Evolutionary conservation across 2,888 invertebrate species (phyloP).

Genomic region (Listrodromus nycthemerus): DNA sequence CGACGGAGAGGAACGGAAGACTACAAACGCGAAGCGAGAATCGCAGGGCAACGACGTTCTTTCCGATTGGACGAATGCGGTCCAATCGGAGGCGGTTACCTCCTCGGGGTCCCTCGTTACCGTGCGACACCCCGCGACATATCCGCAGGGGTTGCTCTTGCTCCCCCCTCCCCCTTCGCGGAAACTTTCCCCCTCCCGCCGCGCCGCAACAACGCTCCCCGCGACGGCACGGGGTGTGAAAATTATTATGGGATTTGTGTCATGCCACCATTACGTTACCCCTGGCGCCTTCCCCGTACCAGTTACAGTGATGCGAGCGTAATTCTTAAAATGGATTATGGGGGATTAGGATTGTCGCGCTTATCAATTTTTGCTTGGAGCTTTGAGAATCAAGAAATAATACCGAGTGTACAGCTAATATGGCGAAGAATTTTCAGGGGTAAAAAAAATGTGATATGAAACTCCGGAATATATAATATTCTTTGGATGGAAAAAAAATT

Average conservation of each 20-base stretch:
- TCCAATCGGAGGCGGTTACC: slow-evolving; percentile 59
- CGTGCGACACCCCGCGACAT: slow-evolving; percentile 56
- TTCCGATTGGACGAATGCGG: slow-evolving; percentile 53
- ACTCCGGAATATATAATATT: background rate
- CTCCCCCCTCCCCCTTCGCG: background rate
- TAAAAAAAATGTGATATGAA: background rate
- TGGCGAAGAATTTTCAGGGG: background rate
- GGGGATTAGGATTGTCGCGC: slow-evolving; percentile 23
- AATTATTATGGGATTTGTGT: slow-evolving; percentile 51
- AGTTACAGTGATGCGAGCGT: slow-evolving; percentile 20
- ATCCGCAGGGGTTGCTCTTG: slow-evolving; percentile 49
- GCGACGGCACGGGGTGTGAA: slow-evolving; percentile 36
- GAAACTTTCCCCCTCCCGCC: background rate
- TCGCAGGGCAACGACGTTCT: slow-evolving; percentile 37
- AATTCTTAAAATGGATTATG: slow-evolving; percentile 35
- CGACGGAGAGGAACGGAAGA: slow-evolving; percentile 16
- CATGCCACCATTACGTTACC: slow-evolving; percentile 8
- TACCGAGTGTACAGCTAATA: background rate
- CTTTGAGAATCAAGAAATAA: background rate
- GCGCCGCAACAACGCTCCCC: background rate
- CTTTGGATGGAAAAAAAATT: background rate
- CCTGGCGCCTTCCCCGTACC: background rate
- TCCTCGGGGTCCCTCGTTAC: slow-evolving; percentile 58
- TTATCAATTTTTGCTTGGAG: background rate
- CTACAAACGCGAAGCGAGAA: slow-evolving; percentile 29